Evolutionary conservation across 35 echinoderm and acorn worm species (phyloP).

Genomic region (Apostichopus californicus): DNA sequence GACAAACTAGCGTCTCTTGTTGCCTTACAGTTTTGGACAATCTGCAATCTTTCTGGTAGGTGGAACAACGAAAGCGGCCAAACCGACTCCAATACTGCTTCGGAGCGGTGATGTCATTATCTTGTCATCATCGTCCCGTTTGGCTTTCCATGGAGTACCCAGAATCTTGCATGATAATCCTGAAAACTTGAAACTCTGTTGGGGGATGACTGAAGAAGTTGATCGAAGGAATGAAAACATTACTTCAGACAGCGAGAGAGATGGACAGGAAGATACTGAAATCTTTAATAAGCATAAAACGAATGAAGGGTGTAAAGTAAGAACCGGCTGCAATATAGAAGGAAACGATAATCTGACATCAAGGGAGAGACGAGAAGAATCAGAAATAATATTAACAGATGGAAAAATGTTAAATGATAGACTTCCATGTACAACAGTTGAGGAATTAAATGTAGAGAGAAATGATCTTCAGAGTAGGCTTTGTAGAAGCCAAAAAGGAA

Average conservation of each 20-base stretch:
- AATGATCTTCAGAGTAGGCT: too few relatives aligned
- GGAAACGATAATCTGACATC: neutral
- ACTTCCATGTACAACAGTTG: too few relatives aligned
- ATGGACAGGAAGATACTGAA: neutral
- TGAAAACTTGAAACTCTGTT: slow-evolving; percentile 40
- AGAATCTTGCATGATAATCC: slow-evolving; percentile 66
- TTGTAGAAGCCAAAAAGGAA: too few relatives aligned
- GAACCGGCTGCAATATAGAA: neutral
- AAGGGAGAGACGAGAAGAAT: neutral
- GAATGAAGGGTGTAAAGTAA: neutral
- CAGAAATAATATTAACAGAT: neutral
- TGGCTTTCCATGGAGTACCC: slow-evolving; percentile 89
- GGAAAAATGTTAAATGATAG: too few relatives aligned
- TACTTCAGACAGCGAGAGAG: neutral
- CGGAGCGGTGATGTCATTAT: slow-evolving; percentile 94
- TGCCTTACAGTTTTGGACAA: slow-evolving; percentile 80
- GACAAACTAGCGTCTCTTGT: neutral
- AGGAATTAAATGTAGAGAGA: too few relatives aligned
- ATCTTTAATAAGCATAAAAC: neutral
- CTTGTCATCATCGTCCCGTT: slow-evolving; percentile 70
- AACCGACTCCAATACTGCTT: slow-evolving; percentile 76
- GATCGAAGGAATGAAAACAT: neutral
- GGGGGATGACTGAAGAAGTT: neutral
- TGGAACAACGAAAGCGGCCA: slow-evolving; percentile 70
- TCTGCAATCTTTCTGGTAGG: slow-evolving; percentile 88